phyloP scores from a whole-genome alignment of 2,113 vertebrate species.

The Vimba vimba region DNA sequence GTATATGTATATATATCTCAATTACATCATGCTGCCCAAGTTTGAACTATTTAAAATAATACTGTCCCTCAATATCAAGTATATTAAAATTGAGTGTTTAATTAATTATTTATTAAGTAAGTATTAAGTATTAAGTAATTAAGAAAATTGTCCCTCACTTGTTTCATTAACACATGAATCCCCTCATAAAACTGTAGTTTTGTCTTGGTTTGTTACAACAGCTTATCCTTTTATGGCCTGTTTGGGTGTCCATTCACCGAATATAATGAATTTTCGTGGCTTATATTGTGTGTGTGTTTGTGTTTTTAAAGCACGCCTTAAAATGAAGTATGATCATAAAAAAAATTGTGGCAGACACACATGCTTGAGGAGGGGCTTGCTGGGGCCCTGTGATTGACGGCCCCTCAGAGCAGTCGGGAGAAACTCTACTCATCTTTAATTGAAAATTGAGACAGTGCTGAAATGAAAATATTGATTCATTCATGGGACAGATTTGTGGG shows the following conservation, averaged over 20 bases:
- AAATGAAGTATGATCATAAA: slow-evolving; percentile 33
- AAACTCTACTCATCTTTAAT: slow-evolving; percentile 56
- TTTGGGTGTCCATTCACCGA: background rate
- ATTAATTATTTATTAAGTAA: background rate
- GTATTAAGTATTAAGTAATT: background rate
- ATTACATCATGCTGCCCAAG: no score
- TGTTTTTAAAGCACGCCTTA: slow-evolving; percentile 13
- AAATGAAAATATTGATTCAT: slow-evolving; percentile 69
- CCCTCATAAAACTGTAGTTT: background rate
- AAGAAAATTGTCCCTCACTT: background rate
- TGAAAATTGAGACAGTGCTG: slow-evolving; percentile 58
- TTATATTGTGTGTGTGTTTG: background rate
- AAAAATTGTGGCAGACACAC: background rate
- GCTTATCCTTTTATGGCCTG: background rate
- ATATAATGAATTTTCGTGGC: slow-evolving; percentile 4
- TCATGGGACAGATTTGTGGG: slow-evolving; percentile 55
- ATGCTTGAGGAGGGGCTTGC: slow-evolving; percentile 14
- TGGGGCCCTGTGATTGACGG: slow-evolving; percentile 32
- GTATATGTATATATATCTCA: no score
- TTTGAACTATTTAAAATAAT: no score
- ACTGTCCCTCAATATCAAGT: no score
- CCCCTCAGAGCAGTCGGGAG: slow-evolving; percentile 37
- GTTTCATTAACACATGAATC: background rate
- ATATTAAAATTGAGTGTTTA: no score
- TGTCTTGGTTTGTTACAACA: background rate